Conservation (phyloP, 2,797 vertebrate genomes). For the Zalophus californianus region DNA sequence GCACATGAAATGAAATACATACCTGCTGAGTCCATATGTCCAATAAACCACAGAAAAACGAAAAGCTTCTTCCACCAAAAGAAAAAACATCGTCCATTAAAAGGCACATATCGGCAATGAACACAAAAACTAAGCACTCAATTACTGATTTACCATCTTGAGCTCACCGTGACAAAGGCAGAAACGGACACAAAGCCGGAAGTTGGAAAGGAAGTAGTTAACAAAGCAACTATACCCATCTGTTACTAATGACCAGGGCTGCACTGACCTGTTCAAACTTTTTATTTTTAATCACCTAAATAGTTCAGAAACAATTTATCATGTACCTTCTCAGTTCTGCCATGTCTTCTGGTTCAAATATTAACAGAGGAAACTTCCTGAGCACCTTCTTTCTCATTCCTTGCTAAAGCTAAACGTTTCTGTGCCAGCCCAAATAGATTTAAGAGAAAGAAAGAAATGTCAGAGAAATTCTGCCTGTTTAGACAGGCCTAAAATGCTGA, state of each 20-base stretch:
- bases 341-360: constrained; percentile 20
- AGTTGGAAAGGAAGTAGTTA: constrained; percentile 4
- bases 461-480: constrained; percentile 26
- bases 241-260: neutral
- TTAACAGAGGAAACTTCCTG: constrained; percentile 34
- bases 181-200: neutral
- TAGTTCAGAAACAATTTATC: constrained; percentile 24
- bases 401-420: neutral
- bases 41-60: neutral
- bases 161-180: neutral
- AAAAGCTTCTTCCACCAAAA: neutral
- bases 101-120: neutral
- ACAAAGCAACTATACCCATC: neutral
- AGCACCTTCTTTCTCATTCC: neutral
- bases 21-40: neutral
- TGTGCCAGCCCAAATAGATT: neutral
- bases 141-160: neutral
- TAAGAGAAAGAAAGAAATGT: neutral
- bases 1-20: neutral
- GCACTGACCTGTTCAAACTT: neutral
- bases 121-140: neutral
- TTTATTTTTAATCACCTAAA: neutral
- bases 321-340: neutral
- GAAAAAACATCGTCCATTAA: neutral
- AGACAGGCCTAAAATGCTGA: neutral